Conservation (phyloP, 2,888 invertebrate species). For the Lottia gigantea region DNA sequence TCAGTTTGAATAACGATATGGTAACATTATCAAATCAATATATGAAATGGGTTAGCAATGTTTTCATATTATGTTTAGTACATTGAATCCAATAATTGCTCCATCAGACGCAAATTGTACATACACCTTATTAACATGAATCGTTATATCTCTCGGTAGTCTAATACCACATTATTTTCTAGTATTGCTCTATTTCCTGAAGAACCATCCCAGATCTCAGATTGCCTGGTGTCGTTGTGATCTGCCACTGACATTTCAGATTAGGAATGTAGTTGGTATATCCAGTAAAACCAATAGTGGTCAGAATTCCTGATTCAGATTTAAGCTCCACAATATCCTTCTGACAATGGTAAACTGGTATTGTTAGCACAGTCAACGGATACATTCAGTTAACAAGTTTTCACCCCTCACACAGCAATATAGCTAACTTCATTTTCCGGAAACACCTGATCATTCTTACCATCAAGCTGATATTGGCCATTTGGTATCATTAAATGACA, state of each 20-base stretch:
- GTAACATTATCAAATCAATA: no score
- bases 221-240: constrained; percentile 42
- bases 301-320: constrained; percentile 34
- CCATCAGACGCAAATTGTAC: constrained; percentile 47
- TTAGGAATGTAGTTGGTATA: constrained; percentile 36
- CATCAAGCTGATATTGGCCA: no score
- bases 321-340: constrained; percentile 12
- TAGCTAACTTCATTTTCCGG: no score
- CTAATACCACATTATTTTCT: constrained; percentile 42
- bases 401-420: no score
- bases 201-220: constrained; percentile 44
- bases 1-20: no score
- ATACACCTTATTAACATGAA: constrained; percentile 34
- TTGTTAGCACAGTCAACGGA: no score
- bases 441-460: no score
- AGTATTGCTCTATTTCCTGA: constrained; percentile 25
- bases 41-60: constrained; percentile 28
- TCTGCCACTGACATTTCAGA: constrained; percentile 50
- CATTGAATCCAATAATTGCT: constrained; percentile 49
- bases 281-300: constrained; percentile 44
- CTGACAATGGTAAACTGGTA: neutral
- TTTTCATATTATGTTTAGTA: constrained; percentile 43
- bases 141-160: constrained; percentile 44
- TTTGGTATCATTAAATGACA: no score
- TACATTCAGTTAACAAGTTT: no score